Evolutionary conservation across 2,888 invertebrate species (phyloP), one percentile per base, ranked within the genome.

Genomic region (Maniola hyperantus): DNA sequence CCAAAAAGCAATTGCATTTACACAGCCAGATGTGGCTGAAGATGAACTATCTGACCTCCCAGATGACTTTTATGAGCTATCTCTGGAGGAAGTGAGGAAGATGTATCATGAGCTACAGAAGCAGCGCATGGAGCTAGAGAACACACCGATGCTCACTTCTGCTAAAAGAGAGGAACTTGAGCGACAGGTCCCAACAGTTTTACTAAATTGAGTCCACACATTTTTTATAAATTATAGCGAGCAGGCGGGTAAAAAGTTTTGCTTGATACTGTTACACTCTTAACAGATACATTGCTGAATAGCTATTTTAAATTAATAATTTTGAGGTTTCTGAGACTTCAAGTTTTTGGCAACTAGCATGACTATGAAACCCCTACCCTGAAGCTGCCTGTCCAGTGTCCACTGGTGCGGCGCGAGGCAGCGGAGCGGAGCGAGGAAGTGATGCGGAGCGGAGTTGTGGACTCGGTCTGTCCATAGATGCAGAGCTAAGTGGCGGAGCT

Each of bases 51-150:
- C 96, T 61, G 96, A 97, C 65, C 85, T 96, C 46, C 96, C 96
- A 0, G 98, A 98, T 84, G 96, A 96, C 60, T 99, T 98, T 84
- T 99, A 96, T 83, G 97, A 98, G 71, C 86, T 98, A 51, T 97
- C 97, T 1, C 93, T 97, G 53, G 94, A 95, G 66, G 99, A 99
- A 91, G 95, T 97, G 0, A 95, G 95, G 77, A 93, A 93, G 79
- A 92, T 98, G 66, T 93, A 97, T 65, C 93, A 94, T 63, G 97
- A 97, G 78, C 92, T 97, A 42, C 96, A 95, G 78, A 94, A 94
- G 77, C 92, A 93, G 50, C 85, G 95, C 5, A 83, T 93, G 39
- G 94, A 94, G 63, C 81, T 95, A 65, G 96, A 96, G 79, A 95
- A 97, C 67, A 94, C 94, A 11, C 97, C 97, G 1, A 85, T 99